Evolutionary conservation across 1,140 invertebrate species (phyloP), one percentile per base, ranked within the genome.

Genomic region (Drosophila tristis): DNA sequence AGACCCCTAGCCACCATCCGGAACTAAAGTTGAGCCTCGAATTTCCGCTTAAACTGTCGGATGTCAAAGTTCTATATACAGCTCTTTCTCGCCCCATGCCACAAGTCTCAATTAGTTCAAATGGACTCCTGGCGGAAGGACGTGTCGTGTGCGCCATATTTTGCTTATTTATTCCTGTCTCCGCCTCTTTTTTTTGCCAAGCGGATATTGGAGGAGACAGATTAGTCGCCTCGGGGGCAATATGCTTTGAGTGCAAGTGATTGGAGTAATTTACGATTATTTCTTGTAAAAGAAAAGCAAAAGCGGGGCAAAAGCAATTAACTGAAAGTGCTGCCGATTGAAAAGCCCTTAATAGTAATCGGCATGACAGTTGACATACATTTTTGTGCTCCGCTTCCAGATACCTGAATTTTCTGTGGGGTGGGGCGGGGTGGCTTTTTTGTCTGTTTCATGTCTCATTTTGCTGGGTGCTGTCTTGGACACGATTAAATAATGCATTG

Each of bases 51-150:
- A 13, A 13, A 15, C 57, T 49, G 44, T 56, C 49, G 68, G 59
- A 39, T 39, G 11, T 39, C 35, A 39, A 35, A 35, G 31, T 39
- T 13, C 31, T 35, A 11, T 39, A 39, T 39, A 39, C 35, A 13
- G 35, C 4, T 39, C 35, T 39, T 13, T 39, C 35, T 29, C 26
- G 26, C 23, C 26, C 26, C 26, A 6, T 61, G 44, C 39, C 64
- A 86, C 75, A 72, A 81, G 81, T 87, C 82, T 72, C 74, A 78
- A 86, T 87, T 81, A 87, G 51, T 55, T 44, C 29, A 59, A 49
- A 76, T 59, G 25, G 64, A 63, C 35, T 44, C 51, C 55, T 81
- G 81, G 64, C 73, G 71, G 73, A 51, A 47, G 57, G 59, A 80
- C 64, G 63, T 71, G 78, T 53, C 61, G 68, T 86, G 67, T 65